Percentiles rank a stretch among this genome's conserved stretches.
These are phyloP conservation scores for Geopemphigus sp. DNA, from an alignment of 1,140 invertebrate species.

Conservation along the genomic window DNA sequence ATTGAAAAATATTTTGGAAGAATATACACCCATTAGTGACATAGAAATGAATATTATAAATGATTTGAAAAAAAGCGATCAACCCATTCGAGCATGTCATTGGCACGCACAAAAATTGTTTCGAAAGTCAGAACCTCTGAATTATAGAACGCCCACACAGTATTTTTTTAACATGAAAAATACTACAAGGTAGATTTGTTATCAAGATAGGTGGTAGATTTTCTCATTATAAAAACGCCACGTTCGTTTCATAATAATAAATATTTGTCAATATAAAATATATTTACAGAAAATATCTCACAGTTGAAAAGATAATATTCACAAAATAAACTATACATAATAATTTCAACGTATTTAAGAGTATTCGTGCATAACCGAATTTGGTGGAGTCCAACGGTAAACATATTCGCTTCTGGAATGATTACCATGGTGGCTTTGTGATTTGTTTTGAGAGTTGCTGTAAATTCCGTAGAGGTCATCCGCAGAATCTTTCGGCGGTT, in stretches of 20 bases:
- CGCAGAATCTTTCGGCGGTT: slow-evolving; percentile 39
- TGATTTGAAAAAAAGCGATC: slow-evolving; percentile 34
- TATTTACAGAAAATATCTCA: slow-evolving; percentile 21
- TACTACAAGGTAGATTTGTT: not conserved
- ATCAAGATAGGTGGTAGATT: not conserved
- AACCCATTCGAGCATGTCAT: slow-evolving; percentile 37
- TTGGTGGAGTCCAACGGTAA: slow-evolving; percentile 42
- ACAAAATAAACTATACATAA: slow-evolving; percentile 16
- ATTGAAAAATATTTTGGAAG: slow-evolving; percentile 16
- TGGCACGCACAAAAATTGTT: slow-evolving; percentile 33
- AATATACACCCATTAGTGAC: not conserved
- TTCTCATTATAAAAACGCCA: not conserved
- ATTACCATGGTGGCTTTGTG: slow-evolving; percentile 37
- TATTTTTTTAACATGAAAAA: slow-evolving; percentile 26
- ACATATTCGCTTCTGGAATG: slow-evolving; percentile 39
- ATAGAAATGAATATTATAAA: slow-evolving; percentile 12
- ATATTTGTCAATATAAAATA: not conserved
- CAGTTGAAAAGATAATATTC: not conserved
- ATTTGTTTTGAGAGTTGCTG: slow-evolving; percentile 42
- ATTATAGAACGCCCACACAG: slow-evolving; percentile 22
- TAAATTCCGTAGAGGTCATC: slow-evolving; percentile 39
- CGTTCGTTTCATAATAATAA: not conserved
- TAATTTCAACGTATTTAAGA: not conserved
- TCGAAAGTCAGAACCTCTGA: not conserved
- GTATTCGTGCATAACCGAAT: slow-evolving; percentile 46